A percentile compares a stretch with the other conserved stretches of the same genome.
These are phyloP conservation scores for Seira ritae DNA, from an alignment of 2,888 invertebrate genomes.

Conservation along the genomic window DNA sequence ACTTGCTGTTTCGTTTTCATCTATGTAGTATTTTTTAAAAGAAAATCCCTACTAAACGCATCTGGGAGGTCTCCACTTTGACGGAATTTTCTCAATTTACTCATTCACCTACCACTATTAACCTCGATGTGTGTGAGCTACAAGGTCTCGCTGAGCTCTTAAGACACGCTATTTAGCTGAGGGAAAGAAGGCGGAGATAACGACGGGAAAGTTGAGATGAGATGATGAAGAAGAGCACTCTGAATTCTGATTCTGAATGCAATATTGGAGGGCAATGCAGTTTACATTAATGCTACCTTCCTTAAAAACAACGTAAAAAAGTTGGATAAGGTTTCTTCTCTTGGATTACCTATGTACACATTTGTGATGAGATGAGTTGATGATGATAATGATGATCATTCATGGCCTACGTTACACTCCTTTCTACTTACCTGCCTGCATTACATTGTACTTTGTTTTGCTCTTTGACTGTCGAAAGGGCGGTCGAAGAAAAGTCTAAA, in stretches of 20 bases:
- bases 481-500: neutral
- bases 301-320: no score
- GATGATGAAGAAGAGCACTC: constrained; percentile 30
- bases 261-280: constrained; percentile 39
- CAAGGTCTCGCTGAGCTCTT: constrained; percentile 22
- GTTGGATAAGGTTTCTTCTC: neutral
- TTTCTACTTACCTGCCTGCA: no score
- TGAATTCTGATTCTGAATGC: constrained; percentile 30
- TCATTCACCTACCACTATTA: constrained; percentile 46
- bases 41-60: constrained; percentile 17
- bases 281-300: constrained; percentile 24
- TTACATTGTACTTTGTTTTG: neutral
- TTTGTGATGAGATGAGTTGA: no score
- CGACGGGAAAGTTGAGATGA: constrained; percentile 13
- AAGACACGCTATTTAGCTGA: constrained; percentile 17
- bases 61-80: constrained; percentile 60
- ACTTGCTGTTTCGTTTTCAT: constrained; percentile 23
- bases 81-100: constrained; percentile 59
- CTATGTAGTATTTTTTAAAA: constrained; percentile 25
- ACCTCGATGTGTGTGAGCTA: constrained; percentile 61
- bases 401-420: constrained; percentile 50
- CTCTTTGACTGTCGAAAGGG: constrained; percentile 18
- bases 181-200: constrained; percentile 52
- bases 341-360: no score
- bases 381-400: constrained; percentile 20